phyloP scores from a whole-genome alignment of 2,888 invertebrate genomes.

The Drosophila testacea region DNA sequence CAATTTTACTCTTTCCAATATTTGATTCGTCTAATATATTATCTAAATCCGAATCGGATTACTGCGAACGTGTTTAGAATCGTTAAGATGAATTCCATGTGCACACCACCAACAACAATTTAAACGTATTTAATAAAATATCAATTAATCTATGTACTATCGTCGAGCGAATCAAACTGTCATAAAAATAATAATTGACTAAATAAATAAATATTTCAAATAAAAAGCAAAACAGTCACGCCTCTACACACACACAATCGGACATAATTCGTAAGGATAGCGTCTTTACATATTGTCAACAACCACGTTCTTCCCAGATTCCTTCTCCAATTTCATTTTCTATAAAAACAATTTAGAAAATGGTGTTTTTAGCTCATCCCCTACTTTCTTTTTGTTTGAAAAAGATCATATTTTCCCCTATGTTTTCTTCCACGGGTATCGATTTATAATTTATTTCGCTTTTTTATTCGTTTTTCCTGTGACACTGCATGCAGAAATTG shows the following conservation, averaged over 20 bases:
- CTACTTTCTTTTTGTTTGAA: neutral
- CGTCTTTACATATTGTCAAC: constrained; percentile 6
- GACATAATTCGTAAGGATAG: neutral
- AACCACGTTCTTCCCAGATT: constrained; percentile 7
- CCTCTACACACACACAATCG: neutral
- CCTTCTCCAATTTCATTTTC: constrained; percentile 12
- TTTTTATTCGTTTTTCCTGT: constrained; percentile 9
- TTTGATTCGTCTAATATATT: neutral
- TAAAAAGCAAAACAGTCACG: neutral
- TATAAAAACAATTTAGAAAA: neutral
- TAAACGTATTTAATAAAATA: neutral
- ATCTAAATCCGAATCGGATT: neutral
- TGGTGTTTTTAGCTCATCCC: constrained; percentile 1
- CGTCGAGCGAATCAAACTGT: neutral
- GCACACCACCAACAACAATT: neutral
- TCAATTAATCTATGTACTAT: neutral
- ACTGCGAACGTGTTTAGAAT: neutral
- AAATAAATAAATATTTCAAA: neutral
- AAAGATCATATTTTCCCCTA: constrained; percentile 2
- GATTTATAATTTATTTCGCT: constrained; percentile 12
- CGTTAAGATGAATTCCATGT: neutral
- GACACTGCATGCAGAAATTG: constrained; percentile 39
- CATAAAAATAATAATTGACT: neutral
- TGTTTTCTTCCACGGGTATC: constrained; percentile 1
- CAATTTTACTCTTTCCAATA: neutral